These are phyloP conservation scores for Drosophila arizonae DNA, from an alignment of 1,140 invertebrate species.

Conservation along the genomic window DNA sequence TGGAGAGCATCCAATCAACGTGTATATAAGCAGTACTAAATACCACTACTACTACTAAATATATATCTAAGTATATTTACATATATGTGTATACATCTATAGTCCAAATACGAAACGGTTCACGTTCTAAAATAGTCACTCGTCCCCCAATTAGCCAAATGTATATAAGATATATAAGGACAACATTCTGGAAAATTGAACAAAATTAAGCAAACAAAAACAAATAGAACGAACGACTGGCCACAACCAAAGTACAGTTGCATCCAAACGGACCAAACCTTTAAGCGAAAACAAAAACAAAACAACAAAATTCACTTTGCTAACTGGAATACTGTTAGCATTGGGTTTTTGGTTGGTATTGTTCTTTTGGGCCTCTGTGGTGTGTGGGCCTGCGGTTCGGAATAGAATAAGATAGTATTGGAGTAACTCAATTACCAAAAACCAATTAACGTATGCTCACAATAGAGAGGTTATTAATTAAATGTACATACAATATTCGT, in stretches of 20 bases:
- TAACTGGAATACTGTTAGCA: conserved; percentile 18
- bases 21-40: conserved; percentile 21
- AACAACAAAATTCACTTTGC: conserved; percentile 8
- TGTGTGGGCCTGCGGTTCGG: conserved; percentile 4
- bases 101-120: conserved; percentile 19
- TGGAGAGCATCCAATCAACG: conserved; percentile 21
- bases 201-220: conserved; percentile 14
- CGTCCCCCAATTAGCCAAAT: conserved; percentile 48
- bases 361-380: neutral
- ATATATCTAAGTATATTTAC: neutral
- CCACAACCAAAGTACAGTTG: conserved; percentile 8
- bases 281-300: too few relatives aligned
- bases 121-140: conserved; percentile 15
- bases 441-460: conserved; percentile 33
- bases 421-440: conserved; percentile 40
- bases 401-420: conserved; percentile 18
- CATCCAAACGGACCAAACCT: conserved; percentile 1
- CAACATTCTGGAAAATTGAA: conserved; percentile 21
- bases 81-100: conserved; percentile 13
- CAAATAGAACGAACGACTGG: conserved; percentile 6
- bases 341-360: neutral
- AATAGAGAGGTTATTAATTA: conserved; percentile 33
- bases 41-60: neutral
- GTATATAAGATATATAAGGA: conserved; percentile 45
- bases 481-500: conserved; percentile 55